Evolutionary conservation across 2,888 invertebrate species (phyloP).

Genomic region (Caenorhabditis wallacei): DNA sequence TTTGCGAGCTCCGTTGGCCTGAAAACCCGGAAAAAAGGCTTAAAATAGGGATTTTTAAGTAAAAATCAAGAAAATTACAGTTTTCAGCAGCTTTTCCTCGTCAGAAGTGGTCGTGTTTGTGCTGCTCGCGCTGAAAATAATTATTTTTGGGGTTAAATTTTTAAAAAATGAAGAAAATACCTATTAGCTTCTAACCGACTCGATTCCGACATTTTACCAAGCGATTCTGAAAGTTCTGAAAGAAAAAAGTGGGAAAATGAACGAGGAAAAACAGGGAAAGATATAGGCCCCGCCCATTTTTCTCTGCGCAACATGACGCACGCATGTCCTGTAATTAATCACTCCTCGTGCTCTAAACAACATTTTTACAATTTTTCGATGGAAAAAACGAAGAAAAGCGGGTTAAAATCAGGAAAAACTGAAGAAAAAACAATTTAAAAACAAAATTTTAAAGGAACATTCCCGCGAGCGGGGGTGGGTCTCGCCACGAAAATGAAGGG

Average conservation of each 20-base stretch:
- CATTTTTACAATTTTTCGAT: not conserved
- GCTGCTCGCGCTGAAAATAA: slow-evolving; percentile 15
- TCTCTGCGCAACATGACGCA: no score
- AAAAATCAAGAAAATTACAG: not conserved
- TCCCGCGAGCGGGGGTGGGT: not conserved
- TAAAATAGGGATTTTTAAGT: not conserved
- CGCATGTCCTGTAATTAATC: not conserved
- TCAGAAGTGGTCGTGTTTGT: slow-evolving; percentile 12
- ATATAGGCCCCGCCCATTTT: not conserved
- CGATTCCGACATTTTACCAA: slow-evolving; percentile 26
- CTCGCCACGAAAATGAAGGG: slow-evolving; percentile 1
- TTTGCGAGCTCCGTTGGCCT: slow-evolving; percentile 23
- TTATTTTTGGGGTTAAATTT: not conserved
- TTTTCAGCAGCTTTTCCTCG: slow-evolving; percentile 36
- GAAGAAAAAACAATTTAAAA: not conserved
- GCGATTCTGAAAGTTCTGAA: not conserved
- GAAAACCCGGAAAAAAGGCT: not conserved
- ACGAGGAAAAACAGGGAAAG: not conserved
- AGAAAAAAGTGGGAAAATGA: not conserved
- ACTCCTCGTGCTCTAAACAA: not conserved
- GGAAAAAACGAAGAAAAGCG: slow-evolving; percentile 6
- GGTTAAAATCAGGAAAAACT: not conserved
- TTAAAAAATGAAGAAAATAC: slow-evolving; percentile 10
- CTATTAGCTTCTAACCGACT: not conserved
- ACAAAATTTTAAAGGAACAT: slow-evolving; percentile 16